Base-by-base conservation (phyloP, 2,888 invertebrate species). In the Theodoxus fluviatilis region DNA sequence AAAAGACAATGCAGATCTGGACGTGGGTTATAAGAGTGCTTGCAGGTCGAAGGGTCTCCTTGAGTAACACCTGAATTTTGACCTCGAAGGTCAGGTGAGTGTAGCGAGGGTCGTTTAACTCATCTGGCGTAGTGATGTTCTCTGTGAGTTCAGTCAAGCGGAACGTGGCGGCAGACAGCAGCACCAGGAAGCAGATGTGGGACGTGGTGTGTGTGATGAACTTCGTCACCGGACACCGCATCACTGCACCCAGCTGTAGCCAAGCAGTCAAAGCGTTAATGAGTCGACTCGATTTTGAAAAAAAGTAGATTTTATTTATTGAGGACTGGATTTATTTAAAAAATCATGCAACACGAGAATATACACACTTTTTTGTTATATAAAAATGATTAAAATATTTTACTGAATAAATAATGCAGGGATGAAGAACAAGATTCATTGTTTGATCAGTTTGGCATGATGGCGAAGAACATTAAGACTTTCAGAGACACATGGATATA, bases 171-270 rank as follows among this genome's bases (percentile, higher is more conserved):
- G 92, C 90, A 18, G 91, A 83, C 72, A 92, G 89, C 73, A 92
- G 84, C 1, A 90, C 81, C 65, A 93, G 89, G 86, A 93, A 93
- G 73, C 92, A 87, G 69, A 91, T 82, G 83, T 92, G 92, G 18
- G 91, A 90, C 22, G 92, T 90, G 6, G 90, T 89, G 80, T 91
- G 91, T 67, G 91, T 92, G 78, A 93, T 90, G 88, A 92, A 91
- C 87, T 92, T 92, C 85, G 92, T 92, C 75, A 92, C 89, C 37
- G 93, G 93, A 78, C 92, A 87, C 88, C 87, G 55, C 83, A 87
- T 83, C 25, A 85, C 81, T 72, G 82, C 82, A 68, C 86, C 86
- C 57, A 86, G 77, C 87, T 87, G 79, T 35, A 73, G 74, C 47
- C 0, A n/a, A n/a, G n/a, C n/a, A n/a, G n/a, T n/a, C n/a, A n/a